phyloP scores from a whole-genome alignment of 2,888 invertebrate species.

The Parnassius glacialis region DNA sequence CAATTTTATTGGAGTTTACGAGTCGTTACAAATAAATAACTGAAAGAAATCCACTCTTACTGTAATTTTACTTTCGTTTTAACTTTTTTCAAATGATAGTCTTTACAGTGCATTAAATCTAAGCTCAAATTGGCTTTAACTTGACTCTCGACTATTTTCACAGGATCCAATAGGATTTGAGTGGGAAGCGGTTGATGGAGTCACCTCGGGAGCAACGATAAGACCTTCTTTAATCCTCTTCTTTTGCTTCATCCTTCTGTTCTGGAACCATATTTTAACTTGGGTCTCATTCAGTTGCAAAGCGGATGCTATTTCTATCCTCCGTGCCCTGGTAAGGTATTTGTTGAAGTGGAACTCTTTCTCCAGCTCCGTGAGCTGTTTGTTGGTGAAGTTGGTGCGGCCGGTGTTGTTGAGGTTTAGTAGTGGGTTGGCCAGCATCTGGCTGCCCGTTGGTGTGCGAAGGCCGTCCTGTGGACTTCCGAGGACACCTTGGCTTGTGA shows the following conservation, averaged over 20 bases:
- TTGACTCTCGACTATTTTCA: slow-evolving; percentile 88
- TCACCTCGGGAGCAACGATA: slow-evolving; percentile 79
- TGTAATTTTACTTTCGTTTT: neutral
- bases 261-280: slow-evolving; percentile 99
- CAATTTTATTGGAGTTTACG: slow-evolving; percentile 27
- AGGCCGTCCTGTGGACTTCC: slow-evolving; percentile 71
- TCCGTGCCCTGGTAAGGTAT: slow-evolving; percentile 96
- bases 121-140: slow-evolving; percentile 50
- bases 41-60: slow-evolving; percentile 11
- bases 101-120: slow-evolving; percentile 17
- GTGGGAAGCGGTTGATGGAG: slow-evolving; percentile 66
- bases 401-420: slow-evolving; percentile 89
- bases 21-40: slow-evolving; percentile 30
- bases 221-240: slow-evolving; percentile 97
- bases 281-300: slow-evolving; percentile 98
- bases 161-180: slow-evolving; percentile 77
- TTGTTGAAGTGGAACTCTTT: slow-evolving; percentile 99
- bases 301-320: slow-evolving; percentile 98
- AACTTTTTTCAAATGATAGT: slow-evolving; percentile 22
- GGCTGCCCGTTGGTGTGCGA: slow-evolving; percentile 74
- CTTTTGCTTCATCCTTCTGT: slow-evolving; percentile 98
- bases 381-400: slow-evolving; percentile 99
- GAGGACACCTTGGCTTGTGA: slow-evolving; percentile 69
- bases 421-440: slow-evolving; percentile 71
- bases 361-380: slow-evolving; percentile 98